Base-by-base conservation (phyloP, 1,140 invertebrate species). In the Arctopsyche grandis region DNA sequence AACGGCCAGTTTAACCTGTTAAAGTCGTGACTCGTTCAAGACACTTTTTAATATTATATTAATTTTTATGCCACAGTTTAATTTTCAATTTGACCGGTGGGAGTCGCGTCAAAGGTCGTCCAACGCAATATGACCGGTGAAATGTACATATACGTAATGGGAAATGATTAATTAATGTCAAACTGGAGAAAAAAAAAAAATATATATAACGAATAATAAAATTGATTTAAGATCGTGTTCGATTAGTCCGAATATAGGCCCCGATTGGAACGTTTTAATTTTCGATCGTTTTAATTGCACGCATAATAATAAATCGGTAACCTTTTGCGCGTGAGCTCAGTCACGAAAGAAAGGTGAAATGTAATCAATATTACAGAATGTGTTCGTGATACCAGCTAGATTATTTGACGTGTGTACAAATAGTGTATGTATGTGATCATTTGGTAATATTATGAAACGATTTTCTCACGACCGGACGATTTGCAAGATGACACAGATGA, bases 381-480 rank as follows among this genome's bases (percentile, higher is more conserved):
- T 69, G 12, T n/a, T 75, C 44, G n/a, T 58, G 19, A 22, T 24
- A 60, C n/a, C 16, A 0, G 1, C 21, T 21, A 16, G 16, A 60
- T 38, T 38, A 38, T 38, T 38, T 60, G 21, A 60, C 16, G 21
- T 60, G 56, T 60, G 56, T 60, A 60, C 56, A 60, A 60, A 60
- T 60, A 60, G 21, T 60, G 19, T 60, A 52, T 52, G 48, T 60
- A 60, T 60, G 19, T 60, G 73, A 75, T 44, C 73, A 48, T 75
- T 60, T 75, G 73, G 58, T n/a, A n/a, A 46, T 48, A 26, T 75
- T 75, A 16, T 44, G 73, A 7, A 75, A 75, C 43, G 10, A 44
- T 75, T 75, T 22, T 75, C 73, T 75, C 73, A 48, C 29, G 48
- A 75, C 1, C 29, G 29, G 29, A 38, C 29, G 1, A 7, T 38